Evolutionary conservation across 2,888 invertebrate genomes (phyloP).

Genomic region (Spatulosminthurus flaviceps): DNA sequence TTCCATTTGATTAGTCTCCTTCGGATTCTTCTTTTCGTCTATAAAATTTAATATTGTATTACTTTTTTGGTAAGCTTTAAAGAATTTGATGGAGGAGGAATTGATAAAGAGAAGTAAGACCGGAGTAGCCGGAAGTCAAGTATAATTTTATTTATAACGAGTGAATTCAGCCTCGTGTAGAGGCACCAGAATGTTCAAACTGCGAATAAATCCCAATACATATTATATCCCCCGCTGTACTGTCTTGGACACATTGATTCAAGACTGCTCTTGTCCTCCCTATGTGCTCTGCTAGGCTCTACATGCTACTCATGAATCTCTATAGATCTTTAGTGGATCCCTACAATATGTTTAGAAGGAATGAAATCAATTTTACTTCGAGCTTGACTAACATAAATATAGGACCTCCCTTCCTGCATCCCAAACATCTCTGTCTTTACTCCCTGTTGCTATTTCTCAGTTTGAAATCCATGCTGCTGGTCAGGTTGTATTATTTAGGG

Average conservation of each 20-base stretch:
- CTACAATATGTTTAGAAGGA: too few species aligned
- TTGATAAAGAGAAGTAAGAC: neutral
- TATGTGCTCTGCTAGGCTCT: too few species aligned
- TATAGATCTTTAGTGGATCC: too few species aligned
- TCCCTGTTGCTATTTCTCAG: too few species aligned
- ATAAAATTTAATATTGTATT: too few species aligned
- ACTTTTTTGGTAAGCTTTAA: neutral
- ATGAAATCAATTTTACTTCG: slow-evolving; percentile 3
- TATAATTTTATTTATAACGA: slow-evolving; percentile 18
- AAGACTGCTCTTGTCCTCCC: too few species aligned
- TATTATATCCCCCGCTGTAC: neutral
- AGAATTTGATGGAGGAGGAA: neutral
- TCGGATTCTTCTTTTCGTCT: neutral
- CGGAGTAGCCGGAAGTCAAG: neutral
- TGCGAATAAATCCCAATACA: neutral
- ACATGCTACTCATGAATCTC: too few species aligned
- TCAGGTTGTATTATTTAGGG: too few species aligned
- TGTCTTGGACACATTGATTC: neutral
- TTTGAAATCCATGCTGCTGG: too few species aligned
- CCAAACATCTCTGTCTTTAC: neutral
- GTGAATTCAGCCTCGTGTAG: neutral
- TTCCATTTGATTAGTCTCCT: neutral
- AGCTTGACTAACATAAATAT: neutral
- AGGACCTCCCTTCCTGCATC: neutral
- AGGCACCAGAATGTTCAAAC: neutral